Percentiles rank a stretch among this genome's conserved stretches.
Evolutionary conservation across 2,797 vertebrate species (phyloP).

Genomic region (Chrosomus eos): DNA sequence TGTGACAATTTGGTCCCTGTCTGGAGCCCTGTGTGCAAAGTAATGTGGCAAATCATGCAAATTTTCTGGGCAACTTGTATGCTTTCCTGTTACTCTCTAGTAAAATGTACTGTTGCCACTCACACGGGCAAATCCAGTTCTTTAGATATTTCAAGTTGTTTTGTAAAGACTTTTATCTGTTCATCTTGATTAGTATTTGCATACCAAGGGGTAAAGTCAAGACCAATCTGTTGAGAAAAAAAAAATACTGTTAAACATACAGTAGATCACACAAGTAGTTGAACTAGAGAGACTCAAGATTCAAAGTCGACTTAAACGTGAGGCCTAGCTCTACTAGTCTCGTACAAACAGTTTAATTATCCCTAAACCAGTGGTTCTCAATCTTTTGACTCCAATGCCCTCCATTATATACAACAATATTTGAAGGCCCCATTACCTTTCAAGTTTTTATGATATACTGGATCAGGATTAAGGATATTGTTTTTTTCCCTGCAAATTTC

Average conservation of each 20-base stretch:
- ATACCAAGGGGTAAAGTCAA: slow-evolving; percentile 70
- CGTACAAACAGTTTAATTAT: background rate
- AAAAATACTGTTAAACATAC: background rate
- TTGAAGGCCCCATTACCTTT: background rate
- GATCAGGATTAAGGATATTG: no score
- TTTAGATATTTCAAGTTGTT: slow-evolving; percentile 68
- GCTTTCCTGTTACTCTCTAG: background rate
- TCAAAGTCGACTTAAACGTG: background rate
- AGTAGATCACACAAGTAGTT: background rate
- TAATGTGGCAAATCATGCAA: background rate
- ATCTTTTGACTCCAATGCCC: background rate
- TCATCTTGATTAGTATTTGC: slow-evolving; percentile 61
- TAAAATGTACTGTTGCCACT: slow-evolving; percentile 36
- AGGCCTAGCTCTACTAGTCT: background rate
- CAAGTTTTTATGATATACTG: background rate
- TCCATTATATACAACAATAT: background rate
- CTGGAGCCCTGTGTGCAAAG: background rate
- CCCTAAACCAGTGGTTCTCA: background rate
- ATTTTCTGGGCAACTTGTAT: background rate
- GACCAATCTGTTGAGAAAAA: slow-evolving; percentile 56
- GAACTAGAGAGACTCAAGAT: background rate
- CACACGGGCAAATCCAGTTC: slow-evolving; percentile 66
- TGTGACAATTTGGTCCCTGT: background rate
- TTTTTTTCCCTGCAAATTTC: background rate
- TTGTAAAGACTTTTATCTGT: slow-evolving; percentile 64